Base-by-base conservation (phyloP, 2,797 vertebrate genomes). In the Enoplosus armatus region DNA sequence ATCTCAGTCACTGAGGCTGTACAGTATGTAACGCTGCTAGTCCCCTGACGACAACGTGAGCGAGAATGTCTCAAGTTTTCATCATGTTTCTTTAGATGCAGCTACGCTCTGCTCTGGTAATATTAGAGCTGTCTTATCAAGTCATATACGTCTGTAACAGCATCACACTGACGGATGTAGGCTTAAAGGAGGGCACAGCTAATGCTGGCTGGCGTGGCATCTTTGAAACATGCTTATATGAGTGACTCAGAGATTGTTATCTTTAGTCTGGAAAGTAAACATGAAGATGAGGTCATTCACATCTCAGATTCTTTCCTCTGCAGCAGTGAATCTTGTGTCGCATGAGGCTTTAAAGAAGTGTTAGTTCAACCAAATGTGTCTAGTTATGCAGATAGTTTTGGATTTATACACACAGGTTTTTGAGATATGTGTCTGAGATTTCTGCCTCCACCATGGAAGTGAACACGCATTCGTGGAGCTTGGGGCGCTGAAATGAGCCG, bases 131-230 rank as follows among this genome's bases (percentile, higher is more conserved):
- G 68, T 79, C 73, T 74, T 69, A 47, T 85, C 62, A 37, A 70
- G 71, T 79, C 81, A 8, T 43, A 59, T 58, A 64, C 6, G 47
- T 84, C 71, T 62, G 50, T 61, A 33, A 75, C 67, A 48, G 59
- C 75, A 81, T 91, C 79, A 83, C 79, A 82, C 41, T 48, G 77
- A 85, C 85, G 50, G 63, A 79, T 41, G 84, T 76, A 37, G n/a
- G n/a, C 84, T 85, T 80, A 83, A 84, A 70, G 74, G 73, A 76
- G 77, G 83, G 54, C 41, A 24, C 37, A 60, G 73, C 50, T 80
- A 79, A 84, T 63, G 45, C n/a, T 12, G 45, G n/a, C 45, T 65
- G 83, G 61, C 61, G 60, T 78, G 60, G 79, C 55, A 69, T 72
- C 56, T 78, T 58, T 60, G 51, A 74, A 59, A 73, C 63, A 53